These are phyloP conservation scores for Tinea trinotella DNA, from an alignment of 2,888 invertebrate genomes.

Conservation along the genomic window DNA sequence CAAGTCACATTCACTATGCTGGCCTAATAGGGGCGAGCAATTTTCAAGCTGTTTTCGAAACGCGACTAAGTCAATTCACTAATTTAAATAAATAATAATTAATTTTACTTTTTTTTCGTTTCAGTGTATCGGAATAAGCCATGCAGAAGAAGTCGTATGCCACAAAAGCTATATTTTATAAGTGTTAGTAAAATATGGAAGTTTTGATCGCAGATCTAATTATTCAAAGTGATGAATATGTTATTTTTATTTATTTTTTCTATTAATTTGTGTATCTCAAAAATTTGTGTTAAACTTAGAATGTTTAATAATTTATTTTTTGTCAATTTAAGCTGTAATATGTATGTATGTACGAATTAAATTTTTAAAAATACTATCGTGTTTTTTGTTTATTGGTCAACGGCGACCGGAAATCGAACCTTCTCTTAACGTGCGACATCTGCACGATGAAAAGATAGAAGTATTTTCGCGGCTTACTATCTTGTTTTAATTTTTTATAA, in stretches of 20 bases:
- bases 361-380: not conserved
- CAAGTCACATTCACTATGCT: too few species aligned
- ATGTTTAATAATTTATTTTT: not conserved
- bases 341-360: not conserved
- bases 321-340: constrained; percentile 1
- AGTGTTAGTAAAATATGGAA: not conserved
- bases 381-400: not conserved
- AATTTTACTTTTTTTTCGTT: not conserved
- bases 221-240: not conserved
- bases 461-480: too few species aligned
- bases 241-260: not conserved
- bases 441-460: too few species aligned
- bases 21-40: too few species aligned
- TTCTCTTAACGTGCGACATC: too few species aligned
- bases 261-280: constrained; percentile 4
- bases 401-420: too few species aligned
- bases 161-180: not conserved
- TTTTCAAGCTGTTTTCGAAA: too few species aligned
- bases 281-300: not conserved
- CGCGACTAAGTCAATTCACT: too few species aligned
- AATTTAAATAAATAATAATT: not conserved
- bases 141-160: not conserved
- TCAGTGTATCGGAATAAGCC: not conserved
- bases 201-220: not conserved
- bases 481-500: too few species aligned